Percentiles rank a stretch among this genome's conserved stretches.
Conservation (phyloP, 2,113 vertebrate species). For the Aythya baeri region DNA sequence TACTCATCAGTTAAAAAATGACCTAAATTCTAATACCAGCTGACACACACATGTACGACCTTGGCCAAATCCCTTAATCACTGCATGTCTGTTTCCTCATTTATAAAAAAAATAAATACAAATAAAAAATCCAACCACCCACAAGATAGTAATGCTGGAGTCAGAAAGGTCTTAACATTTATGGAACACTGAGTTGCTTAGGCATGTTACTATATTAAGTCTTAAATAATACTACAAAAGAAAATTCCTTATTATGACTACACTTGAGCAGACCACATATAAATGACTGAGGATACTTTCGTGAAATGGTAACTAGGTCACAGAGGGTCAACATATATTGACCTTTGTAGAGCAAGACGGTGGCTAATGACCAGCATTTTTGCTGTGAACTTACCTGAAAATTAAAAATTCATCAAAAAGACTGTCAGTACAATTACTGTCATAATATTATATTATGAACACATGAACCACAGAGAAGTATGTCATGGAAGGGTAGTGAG, state of each 20-base stretch:
- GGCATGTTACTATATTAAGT: neutral
- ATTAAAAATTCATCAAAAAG: conserved; percentile 6
- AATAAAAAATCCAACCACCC: neutral
- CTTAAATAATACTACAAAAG: neutral
- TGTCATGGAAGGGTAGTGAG: neutral
- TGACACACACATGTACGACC: neutral
- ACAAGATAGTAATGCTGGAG: neutral
- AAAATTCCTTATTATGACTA: conserved; percentile 19
- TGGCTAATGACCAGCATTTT: neutral
- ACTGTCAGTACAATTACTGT: neutral
- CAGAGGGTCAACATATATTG: neutral
- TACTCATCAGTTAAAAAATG: neutral
- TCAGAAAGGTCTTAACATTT: conserved; percentile 9
- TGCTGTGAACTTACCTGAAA: neutral
- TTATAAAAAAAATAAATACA: neutral
- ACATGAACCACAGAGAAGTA: neutral
- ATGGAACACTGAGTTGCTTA: neutral
- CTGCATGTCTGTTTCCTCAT: neutral
- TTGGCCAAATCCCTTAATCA: conserved; percentile 23
- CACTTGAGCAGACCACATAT: neutral
- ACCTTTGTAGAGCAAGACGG: neutral
- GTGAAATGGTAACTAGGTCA: neutral
- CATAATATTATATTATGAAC: neutral
- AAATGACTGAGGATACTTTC: neutral
- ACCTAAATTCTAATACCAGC: conserved; percentile 2